Conservation (phyloP, 2,797 vertebrate genomes). For the Peromyscus nudipes region DNA sequence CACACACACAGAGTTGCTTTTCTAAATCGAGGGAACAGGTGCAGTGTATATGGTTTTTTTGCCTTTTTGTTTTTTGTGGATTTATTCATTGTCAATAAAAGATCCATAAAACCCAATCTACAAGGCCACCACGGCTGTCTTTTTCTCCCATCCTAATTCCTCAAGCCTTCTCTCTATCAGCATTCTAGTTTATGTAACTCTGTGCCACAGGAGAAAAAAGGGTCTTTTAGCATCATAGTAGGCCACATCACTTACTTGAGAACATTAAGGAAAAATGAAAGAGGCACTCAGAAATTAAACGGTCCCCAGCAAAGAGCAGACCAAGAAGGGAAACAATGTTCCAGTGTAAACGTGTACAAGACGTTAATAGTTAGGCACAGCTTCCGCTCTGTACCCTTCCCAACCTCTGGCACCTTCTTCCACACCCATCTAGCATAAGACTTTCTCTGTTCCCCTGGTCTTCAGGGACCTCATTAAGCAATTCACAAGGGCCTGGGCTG, state of each 20-base stretch:
- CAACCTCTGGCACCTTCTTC: slow-evolving; percentile 12
- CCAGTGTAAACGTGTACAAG: slow-evolving; percentile 43
- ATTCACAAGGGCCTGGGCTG: slow-evolving; percentile 42
- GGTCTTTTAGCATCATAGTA: not conserved
- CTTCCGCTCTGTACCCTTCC: not conserved
- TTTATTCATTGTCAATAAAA: not conserved
- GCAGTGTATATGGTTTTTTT: not conserved
- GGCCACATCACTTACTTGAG: not conserved
- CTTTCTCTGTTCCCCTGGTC: slow-evolving; percentile 40
- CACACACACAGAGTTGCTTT: not conserved
- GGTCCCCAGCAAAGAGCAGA: slow-evolving; percentile 44
- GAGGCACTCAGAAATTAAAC: slow-evolving; percentile 50
- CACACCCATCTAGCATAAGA: slow-evolving; percentile 14
- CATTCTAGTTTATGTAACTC: slow-evolving; percentile 6
- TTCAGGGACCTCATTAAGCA: slow-evolving; percentile 66
- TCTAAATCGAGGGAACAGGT: not conserved
- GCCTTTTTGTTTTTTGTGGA: not conserved
- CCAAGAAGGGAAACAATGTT: slow-evolving; percentile 25
- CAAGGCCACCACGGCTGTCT: not conserved
- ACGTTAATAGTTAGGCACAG: not conserved
- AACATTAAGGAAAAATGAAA: slow-evolving; percentile 43
- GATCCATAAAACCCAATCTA: not conserved
- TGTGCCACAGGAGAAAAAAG: not conserved
- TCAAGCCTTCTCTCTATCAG: not conserved
- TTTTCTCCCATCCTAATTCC: not conserved